Conservation (phyloP, 1,140 invertebrate genomes). For the Anastrepha obliqua region DNA sequence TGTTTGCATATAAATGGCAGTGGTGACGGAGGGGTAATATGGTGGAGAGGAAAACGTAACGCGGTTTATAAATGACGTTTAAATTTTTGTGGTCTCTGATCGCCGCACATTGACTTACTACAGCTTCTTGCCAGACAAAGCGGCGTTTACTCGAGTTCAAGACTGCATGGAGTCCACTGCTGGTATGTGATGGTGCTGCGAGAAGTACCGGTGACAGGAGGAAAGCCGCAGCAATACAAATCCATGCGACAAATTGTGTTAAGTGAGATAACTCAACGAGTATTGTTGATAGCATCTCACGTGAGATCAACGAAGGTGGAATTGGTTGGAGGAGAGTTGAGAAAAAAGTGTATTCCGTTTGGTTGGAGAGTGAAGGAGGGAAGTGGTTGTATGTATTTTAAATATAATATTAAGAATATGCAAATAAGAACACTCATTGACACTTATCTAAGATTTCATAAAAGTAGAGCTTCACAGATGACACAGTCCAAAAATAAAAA, state of each 20-base stretch:
- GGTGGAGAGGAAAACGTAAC: too few relatives aligned
- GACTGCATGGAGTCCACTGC: not conserved
- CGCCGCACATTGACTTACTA: not conserved
- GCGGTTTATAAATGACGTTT: conserved; percentile 40
- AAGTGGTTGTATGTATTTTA: not conserved
- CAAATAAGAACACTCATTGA: too few relatives aligned
- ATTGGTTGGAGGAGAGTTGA: not conserved
- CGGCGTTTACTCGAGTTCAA: conserved; percentile 21
- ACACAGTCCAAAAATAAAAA: too few relatives aligned
- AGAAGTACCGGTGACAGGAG: not conserved
- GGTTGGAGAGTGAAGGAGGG: too few relatives aligned
- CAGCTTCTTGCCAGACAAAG: conserved; percentile 49
- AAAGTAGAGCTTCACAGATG: too few relatives aligned
- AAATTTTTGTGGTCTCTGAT: conserved; percentile 42
- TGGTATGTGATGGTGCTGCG: not conserved
- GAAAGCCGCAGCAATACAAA: not conserved
- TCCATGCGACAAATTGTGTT: conserved; percentile 1
- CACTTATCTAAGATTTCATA: too few relatives aligned
- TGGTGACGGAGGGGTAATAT: not conserved
- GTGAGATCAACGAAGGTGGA: not conserved
- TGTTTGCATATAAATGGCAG: not conserved
- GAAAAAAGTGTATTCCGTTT: not conserved
- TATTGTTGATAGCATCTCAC: conserved; percentile 4
- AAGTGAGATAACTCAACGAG: conserved; percentile 21
- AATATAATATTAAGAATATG: too few relatives aligned